phyloP scores from a whole-genome alignment of 2,888 invertebrate species.

The Drosophila bunnanda region DNA sequence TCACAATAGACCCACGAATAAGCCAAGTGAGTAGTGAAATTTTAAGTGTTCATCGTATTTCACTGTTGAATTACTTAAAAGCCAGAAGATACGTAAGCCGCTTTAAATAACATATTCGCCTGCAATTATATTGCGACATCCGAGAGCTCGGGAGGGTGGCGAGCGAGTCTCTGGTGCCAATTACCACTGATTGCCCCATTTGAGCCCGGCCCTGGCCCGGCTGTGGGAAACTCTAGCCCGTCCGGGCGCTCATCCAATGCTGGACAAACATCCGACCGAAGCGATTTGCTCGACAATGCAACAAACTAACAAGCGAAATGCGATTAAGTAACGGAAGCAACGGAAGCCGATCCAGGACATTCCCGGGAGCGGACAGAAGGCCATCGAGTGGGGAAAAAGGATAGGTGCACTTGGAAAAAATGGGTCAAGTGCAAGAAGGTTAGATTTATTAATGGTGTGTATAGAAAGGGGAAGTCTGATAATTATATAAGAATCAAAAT shows the following conservation, averaged over 20 bases:
- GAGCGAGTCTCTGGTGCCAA: slow-evolving; percentile 47
- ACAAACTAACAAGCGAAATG: slow-evolving; percentile 58
- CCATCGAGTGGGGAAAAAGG: slow-evolving; percentile 1
- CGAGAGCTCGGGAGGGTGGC: not conserved
- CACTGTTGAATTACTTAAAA: slow-evolving; percentile 29
- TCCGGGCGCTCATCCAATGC: slow-evolving; percentile 36
- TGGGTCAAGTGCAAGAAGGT: not conserved
- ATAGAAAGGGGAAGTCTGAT: no score
- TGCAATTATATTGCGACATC: slow-evolving; percentile 34
- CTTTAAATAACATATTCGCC: slow-evolving; percentile 24
- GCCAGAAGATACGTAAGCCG: slow-evolving; percentile 12
- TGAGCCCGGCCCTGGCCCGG: slow-evolving; percentile 8
- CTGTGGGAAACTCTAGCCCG: slow-evolving; percentile 34
- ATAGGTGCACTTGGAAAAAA: slow-evolving; percentile 9
- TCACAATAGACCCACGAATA: slow-evolving; percentile 39
- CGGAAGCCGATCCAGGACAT: slow-evolving; percentile 16
- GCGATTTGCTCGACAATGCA: slow-evolving; percentile 67
- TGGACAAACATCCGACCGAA: slow-evolving; percentile 46
- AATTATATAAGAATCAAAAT: no score
- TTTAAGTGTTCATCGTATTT: slow-evolving; percentile 20
- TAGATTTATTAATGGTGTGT: not conserved
- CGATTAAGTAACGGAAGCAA: slow-evolving; percentile 63
- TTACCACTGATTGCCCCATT: slow-evolving; percentile 60
- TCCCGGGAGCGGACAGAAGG: not conserved
- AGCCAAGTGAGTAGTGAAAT: slow-evolving; percentile 16